Conservation (phyloP, 1,140 invertebrate genomes). For the Pararge aegeria region DNA sequence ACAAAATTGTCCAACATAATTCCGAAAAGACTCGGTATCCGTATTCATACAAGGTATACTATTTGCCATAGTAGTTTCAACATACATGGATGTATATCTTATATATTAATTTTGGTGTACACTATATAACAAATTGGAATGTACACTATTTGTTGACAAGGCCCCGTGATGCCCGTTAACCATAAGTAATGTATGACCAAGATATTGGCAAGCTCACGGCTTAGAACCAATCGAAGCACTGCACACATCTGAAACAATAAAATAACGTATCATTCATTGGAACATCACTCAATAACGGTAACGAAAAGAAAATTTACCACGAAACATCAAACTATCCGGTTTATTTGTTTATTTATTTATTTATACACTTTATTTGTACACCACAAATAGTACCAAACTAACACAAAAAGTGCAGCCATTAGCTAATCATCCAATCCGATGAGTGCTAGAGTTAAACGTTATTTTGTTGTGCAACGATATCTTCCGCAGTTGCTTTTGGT, state of each 20-base stretch:
- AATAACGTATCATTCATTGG: not conserved
- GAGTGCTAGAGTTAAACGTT: no score
- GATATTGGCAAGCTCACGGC: slow-evolving; percentile 25
- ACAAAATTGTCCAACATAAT: not conserved
- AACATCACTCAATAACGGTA: no score
- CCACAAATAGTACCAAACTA: no score
- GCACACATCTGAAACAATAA: slow-evolving; percentile 14
- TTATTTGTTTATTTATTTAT: no score
- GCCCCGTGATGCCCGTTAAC: not conserved
- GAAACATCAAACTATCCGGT: no score
- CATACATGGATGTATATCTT: not conserved
- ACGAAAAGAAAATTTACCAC: no score
- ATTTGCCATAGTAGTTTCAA: no score
- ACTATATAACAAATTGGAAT: slow-evolving; percentile 23
- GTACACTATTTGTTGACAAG: slow-evolving; percentile 14
- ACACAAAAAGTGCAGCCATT: no score
- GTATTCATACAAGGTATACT: not conserved
- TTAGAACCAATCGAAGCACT: slow-evolving; percentile 8
- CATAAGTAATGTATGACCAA: slow-evolving; percentile 6
- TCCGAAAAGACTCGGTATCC: not conserved
- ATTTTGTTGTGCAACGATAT: no score
- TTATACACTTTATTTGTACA: no score
- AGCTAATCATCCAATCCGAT: no score
- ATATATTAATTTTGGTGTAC: slow-evolving; percentile 1
- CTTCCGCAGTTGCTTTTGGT: no score